Percentiles rank a stretch among this genome's conserved stretches.
phyloP scores from a whole-genome alignment of 1,140 invertebrate genomes.

The Oedothorax gibbosus region DNA sequence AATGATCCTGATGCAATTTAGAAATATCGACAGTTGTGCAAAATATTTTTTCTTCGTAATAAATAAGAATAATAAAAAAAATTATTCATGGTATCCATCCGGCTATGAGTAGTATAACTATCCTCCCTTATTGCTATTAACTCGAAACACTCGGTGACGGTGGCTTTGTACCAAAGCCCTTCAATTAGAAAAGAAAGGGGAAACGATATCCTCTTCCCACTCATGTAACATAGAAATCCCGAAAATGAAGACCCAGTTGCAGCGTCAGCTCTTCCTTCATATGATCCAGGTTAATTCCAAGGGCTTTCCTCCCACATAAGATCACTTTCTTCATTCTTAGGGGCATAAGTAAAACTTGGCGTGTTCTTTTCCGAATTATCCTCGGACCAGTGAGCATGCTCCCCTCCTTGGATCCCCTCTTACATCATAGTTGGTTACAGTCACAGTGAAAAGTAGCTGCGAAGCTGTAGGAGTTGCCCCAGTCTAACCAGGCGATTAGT shows the following conservation, averaged over 20 bases:
- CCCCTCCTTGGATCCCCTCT: conserved; percentile 31
- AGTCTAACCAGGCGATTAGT: conserved; percentile 30
- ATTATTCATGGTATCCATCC: no score
- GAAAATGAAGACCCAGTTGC: neutral
- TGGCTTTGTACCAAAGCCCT: neutral
- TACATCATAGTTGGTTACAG: conserved; percentile 38
- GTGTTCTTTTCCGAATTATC: conserved; percentile 41
- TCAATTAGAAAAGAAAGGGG: neutral
- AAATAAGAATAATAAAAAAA: no score
- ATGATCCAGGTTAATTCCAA: conserved; percentile 33
- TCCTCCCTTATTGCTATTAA: no score
- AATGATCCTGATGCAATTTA: no score
- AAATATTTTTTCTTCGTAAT: no score
- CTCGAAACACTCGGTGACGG: no score
- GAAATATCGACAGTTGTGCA: no score
- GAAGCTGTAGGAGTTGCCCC: conserved; percentile 39
- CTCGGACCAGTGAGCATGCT: conserved; percentile 47
- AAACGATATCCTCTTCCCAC: neutral
- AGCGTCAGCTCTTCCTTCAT: conserved; percentile 22
- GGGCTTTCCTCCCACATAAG: neutral
- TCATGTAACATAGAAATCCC: neutral
- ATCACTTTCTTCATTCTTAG: conserved; percentile 47
- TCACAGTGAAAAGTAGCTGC: conserved; percentile 27
- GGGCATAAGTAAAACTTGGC: conserved; percentile 56
- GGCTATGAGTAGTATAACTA: no score